phyloP scores from a whole-genome alignment of 2,797 vertebrate species.

The Falco columbarius region DNA sequence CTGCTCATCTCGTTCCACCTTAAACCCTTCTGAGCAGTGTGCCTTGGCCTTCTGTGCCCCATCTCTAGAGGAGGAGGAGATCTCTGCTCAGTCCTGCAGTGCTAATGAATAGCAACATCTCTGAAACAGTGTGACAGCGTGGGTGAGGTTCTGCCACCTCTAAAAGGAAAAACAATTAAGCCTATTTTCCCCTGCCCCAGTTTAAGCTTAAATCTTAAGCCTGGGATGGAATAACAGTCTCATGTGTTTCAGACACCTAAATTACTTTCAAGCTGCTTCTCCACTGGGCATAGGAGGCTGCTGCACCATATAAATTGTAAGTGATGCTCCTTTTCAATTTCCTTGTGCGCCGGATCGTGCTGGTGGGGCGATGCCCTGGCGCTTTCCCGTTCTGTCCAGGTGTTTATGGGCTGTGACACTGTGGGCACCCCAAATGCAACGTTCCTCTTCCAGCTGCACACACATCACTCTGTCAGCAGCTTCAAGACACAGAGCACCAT shows the following conservation, averaged over 20 bases:
- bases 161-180: not conserved
- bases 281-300: not conserved
- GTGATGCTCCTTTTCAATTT: not conserved
- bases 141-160: not conserved
- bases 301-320: not conserved
- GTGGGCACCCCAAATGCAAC: not conserved
- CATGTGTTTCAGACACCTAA: not conserved
- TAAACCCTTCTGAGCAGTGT: not conserved
- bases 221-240: not conserved
- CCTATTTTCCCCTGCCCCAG: not conserved
- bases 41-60: not conserved
- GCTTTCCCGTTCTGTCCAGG: not conserved
- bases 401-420: not conserved
- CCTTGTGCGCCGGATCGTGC: not conserved
- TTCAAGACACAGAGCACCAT: rapidly evolving
- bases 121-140: not conserved
- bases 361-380: not conserved
- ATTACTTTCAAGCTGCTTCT: not conserved
- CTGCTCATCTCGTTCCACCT: not conserved
- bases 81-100: not conserved
- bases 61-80: not conserved
- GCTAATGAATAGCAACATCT: not conserved
- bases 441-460: not conserved
- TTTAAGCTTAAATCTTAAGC: not conserved
- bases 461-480: not conserved